These are phyloP conservation scores for Trichoplusia ni DNA, from an alignment of 1,140 invertebrate genomes.

Conservation along the genomic window DNA sequence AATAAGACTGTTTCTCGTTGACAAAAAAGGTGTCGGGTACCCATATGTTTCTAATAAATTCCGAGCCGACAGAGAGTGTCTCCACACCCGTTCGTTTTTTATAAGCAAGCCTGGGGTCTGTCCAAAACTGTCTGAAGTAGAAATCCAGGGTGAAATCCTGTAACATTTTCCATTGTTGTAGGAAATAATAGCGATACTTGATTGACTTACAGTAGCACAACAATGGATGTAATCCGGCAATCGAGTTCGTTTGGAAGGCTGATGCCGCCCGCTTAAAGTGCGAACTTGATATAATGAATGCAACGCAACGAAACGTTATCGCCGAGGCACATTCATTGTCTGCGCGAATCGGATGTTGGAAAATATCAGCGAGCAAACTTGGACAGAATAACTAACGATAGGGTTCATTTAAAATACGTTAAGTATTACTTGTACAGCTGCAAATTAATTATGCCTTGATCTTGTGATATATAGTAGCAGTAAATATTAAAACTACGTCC, in stretches of 20 bases:
- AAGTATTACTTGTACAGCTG: too few species aligned
- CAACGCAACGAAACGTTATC: background rate
- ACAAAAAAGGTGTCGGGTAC: constrained; percentile 98
- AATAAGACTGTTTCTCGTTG: constrained; percentile 98
- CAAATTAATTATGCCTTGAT: too few species aligned
- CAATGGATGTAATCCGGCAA: constrained; percentile 30
- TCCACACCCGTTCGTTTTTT: constrained; percentile 90
- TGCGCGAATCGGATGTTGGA: background rate
- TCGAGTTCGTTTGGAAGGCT: background rate
- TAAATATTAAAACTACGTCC: too few species aligned
- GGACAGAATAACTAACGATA: background rate
- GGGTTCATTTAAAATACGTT: too few species aligned
- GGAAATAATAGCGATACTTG: constrained; percentile 12
- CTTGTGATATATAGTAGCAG: too few species aligned
- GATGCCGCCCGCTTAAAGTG: constrained; percentile 12
- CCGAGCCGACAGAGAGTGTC: constrained; percentile 92
- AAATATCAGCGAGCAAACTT: constrained; percentile 3
- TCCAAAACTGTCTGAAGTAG: constrained; percentile 98
- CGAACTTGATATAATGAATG: constrained; percentile 5
- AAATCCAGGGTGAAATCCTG: constrained; percentile 98
- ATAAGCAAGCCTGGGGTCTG: constrained; percentile 94
- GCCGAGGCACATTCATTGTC: constrained; percentile 23
- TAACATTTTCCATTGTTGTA: constrained; percentile 33
- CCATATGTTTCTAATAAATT: constrained; percentile 98
- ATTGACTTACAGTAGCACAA: constrained; percentile 19